Evolutionary conservation across 2,888 invertebrate genomes (phyloP), one percentile per base, ranked within the genome.

Genomic region (Philaethria dido): DNA sequence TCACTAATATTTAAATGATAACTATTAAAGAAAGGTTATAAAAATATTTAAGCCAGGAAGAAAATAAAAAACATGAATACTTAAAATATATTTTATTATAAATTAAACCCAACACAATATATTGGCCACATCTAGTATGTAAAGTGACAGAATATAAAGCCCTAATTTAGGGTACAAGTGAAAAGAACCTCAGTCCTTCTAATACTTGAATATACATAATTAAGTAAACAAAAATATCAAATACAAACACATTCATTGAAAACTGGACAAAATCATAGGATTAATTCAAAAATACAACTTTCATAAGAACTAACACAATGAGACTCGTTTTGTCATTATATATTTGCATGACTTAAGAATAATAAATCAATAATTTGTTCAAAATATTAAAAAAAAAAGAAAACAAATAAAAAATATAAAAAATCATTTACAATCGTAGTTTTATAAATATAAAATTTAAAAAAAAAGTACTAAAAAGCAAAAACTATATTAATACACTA

Each of bases 101-200:
- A 92, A 89, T 91, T 88, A 86, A 89, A 89, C 91, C 92, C 92
- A 92, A 91, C 89, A 92, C 89, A 91, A 86, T 82, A 89, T 84
- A 88, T 90, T 88, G 87, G 86, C 85, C 85, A 80, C 81, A 79
- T 83, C 84, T 85, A 87, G 78, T 84, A 87, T 82, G 82, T 81
- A 85, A 81, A 77, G 85, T 85, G 85, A 88, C 84, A 87, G 85
- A 89, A 87, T 85, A 90, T 78, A 89, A 87, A 87, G 87, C 92
- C 92, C 92, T 92, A 92, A 92, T 92, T 92, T 92, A 92, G 92
- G 92, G 92, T 92, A 92, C 92, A 87, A 87, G 87, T 85, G 85
- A 86, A 88, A 91, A 90, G 92, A 89, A 92, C 92, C 82, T 83
- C 81, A 84, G 92, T 89, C 86, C 92, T 91, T 92, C 83, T 89